Evolutionary conservation across 2,113 vertebrate genomes (phyloP).

Genomic region (Telmatochromis bifrenatus): DNA sequence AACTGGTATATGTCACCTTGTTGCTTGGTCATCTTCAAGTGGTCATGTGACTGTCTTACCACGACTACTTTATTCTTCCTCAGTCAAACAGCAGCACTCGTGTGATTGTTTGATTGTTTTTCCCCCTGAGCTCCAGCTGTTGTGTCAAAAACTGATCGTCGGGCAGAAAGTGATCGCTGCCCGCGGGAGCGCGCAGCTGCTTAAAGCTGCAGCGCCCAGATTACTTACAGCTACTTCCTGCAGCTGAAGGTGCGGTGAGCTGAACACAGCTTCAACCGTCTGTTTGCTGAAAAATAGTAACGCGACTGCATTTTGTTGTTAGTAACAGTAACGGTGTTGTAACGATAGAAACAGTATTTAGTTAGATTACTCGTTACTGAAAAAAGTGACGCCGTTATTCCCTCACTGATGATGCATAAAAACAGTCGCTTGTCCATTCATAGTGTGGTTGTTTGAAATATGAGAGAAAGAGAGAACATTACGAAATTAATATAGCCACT

Average conservation of each 20-base stretch:
- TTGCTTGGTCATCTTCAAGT: accelerated
- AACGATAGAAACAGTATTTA: neutral
- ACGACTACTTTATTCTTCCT: neutral
- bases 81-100: neutral
- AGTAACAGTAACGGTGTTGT: accelerated
- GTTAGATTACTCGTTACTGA: neutral
- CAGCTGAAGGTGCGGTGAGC: neutral
- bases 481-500: accelerated
- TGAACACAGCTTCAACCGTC: neutral
- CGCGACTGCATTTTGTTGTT: too few species aligned
- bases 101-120: neutral
- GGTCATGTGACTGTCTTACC: neutral
- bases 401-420: neutral
- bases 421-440: neutral
- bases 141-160: neutral
- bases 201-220: neutral
- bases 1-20: accelerated
- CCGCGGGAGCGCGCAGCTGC: neutral
- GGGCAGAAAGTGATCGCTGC: neutral
- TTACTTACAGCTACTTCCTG: neutral
- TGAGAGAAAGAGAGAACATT: neutral
- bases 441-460: neutral
- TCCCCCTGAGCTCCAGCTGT: accelerated
- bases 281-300: accelerated
- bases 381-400: accelerated